Conservation (phyloP, 2,888 invertebrate species). For the Philereme vetulata region DNA sequence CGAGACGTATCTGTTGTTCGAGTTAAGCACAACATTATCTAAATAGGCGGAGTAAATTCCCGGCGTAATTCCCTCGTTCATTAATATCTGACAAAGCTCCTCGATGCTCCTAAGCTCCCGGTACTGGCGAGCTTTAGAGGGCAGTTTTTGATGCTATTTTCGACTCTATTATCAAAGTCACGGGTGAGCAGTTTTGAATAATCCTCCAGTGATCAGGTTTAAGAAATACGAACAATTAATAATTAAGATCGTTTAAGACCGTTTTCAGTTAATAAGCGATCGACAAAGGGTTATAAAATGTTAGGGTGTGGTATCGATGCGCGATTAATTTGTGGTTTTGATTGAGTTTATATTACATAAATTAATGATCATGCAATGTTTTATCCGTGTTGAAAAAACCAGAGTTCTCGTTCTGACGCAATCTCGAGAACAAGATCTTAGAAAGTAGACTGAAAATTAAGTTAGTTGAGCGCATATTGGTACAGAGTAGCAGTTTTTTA, state of each 20-base stretch:
- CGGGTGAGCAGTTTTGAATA: slow-evolving; percentile 37
- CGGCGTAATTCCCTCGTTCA: slow-evolving; percentile 61
- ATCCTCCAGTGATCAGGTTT: slow-evolving; percentile 43
- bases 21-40: slow-evolving; percentile 53
- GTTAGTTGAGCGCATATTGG: too few relatives aligned
- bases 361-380: too few relatives aligned
- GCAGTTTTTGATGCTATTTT: slow-evolving; percentile 42
- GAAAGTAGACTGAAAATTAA: too few relatives aligned
- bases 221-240: slow-evolving; percentile 51
- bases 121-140: slow-evolving; percentile 40
- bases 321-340: slow-evolving; percentile 18
- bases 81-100: slow-evolving; percentile 68
- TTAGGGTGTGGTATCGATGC: slow-evolving; percentile 30
- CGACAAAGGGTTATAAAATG: slow-evolving; percentile 33
- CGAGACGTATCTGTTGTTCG: slow-evolving; percentile 33
- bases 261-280: slow-evolving; percentile 43
- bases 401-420: too few relatives aligned
- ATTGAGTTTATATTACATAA: not conserved
- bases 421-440: too few relatives aligned
- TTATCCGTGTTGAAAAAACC: too few relatives aligned
- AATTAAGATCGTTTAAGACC: slow-evolving; percentile 44
- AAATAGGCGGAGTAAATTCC: slow-evolving; percentile 55
- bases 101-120: slow-evolving; percentile 53
- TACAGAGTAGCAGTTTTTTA: too few relatives aligned
- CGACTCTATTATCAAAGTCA: slow-evolving; percentile 48